phyloP scores from a whole-genome alignment of 2,888 invertebrate species.

The Acrocyrtus sp. region DNA sequence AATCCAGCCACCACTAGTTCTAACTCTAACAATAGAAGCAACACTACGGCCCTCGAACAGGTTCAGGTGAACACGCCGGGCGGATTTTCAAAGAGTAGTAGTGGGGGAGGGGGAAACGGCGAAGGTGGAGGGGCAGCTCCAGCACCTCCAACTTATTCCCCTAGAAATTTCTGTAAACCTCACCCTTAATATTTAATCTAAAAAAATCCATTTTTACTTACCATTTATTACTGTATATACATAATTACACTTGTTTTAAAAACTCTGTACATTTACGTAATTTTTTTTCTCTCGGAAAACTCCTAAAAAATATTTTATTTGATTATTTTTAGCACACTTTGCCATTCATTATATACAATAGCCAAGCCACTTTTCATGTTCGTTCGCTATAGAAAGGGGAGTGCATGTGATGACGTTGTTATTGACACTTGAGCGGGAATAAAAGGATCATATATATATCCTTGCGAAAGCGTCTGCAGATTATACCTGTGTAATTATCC shows the following conservation, averaged over 20 bases:
- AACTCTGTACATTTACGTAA: slow-evolving; percentile 4
- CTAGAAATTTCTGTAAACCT: slow-evolving; percentile 30
- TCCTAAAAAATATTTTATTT: too few relatives aligned
- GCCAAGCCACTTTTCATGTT: too few relatives aligned
- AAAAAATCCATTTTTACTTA: slow-evolving; percentile 1
- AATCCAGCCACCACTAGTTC: slow-evolving; percentile 30
- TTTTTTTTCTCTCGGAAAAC: too few relatives aligned
- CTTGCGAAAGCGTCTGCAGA: too few relatives aligned
- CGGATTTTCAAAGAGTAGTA: slow-evolving; percentile 29
- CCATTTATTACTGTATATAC: slow-evolving; percentile 3
- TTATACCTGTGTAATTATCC: too few relatives aligned
- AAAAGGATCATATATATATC: too few relatives aligned
- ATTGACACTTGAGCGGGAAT: too few relatives aligned
- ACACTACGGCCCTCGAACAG: slow-evolving; percentile 33
- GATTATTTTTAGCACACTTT: too few relatives aligned
- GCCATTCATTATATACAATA: too few relatives aligned
- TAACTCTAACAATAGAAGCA: slow-evolving; percentile 32
- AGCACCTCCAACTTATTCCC: neutral
- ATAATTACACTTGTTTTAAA: too few relatives aligned
- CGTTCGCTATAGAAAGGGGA: too few relatives aligned
- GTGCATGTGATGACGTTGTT: too few relatives aligned
- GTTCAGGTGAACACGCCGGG: slow-evolving; percentile 39
- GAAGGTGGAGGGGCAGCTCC: slow-evolving; percentile 1
- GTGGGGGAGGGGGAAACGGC: slow-evolving; percentile 10
- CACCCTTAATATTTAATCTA: slow-evolving; percentile 38